Evolutionary conservation across 2,113 vertebrate genomes (phyloP).

Genomic region (Aptenodytes patagonicus): DNA sequence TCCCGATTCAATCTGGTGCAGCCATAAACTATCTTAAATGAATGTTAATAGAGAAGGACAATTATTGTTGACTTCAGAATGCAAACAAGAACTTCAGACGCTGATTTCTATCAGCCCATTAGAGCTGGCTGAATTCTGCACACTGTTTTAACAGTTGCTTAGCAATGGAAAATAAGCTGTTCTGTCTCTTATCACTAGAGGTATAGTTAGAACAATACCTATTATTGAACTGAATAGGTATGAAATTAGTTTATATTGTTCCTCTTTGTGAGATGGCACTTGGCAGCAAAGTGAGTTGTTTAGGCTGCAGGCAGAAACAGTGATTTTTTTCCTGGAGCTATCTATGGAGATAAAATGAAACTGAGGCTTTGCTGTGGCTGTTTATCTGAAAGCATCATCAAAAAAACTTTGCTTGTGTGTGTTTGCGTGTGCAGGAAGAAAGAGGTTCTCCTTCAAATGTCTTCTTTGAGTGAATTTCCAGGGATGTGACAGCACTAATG

Average conservation of each 20-base stretch:
- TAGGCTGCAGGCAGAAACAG: background rate
- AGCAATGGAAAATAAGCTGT: conserved; percentile 68
- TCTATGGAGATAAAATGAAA: conserved; percentile 40
- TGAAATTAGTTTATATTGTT: conserved; percentile 75
- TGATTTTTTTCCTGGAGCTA: background rate
- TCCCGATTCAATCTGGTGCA: conserved; percentile 49
- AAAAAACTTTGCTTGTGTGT: background rate
- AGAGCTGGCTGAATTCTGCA: conserved; percentile 8
- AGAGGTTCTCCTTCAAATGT: background rate
- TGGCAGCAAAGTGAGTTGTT: conserved; percentile 60
- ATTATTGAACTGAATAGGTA: conserved; percentile 72
- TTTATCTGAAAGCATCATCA: conserved; percentile 8
- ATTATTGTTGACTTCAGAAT: conserved; percentile 72
- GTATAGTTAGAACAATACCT: conserved; percentile 66
- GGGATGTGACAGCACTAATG: background rate
- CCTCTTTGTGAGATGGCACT: conserved; percentile 56
- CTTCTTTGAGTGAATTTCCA: background rate
- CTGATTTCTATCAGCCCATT: conserved; percentile 58
- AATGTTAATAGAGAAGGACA: conserved; percentile 64
- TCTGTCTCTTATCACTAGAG: conserved; percentile 60
- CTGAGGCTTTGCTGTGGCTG: background rate
- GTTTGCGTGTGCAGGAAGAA: background rate
- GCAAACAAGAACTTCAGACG: conserved; percentile 72
- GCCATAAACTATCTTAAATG: conserved; percentile 66
- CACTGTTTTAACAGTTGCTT: conserved; percentile 65